Percentiles rank a stretch among this genome's conserved stretches.
These are phyloP conservation scores for Scolopax rusticola DNA, from an alignment of 2,797 vertebrate species.

Conservation along the genomic window DNA sequence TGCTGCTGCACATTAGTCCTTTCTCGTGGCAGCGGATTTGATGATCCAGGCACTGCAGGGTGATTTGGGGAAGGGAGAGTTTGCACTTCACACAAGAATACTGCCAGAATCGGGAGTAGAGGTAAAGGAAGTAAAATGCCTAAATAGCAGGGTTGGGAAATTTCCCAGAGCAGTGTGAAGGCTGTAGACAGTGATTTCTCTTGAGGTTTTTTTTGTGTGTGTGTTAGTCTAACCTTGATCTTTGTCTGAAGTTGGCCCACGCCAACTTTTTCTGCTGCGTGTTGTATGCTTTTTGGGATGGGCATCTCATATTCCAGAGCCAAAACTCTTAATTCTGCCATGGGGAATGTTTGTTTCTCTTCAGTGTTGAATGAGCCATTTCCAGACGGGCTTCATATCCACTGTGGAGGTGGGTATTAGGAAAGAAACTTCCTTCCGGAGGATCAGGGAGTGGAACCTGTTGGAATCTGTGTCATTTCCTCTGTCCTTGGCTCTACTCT, in stretches of 20 bases:
- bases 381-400: constrained; percentile 48
- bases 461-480: constrained; percentile 69
- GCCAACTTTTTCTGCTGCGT: constrained; percentile 18
- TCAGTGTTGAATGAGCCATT: constrained; percentile 28
- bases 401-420: constrained; percentile 66
- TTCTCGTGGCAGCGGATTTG: neutral
- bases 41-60: constrained; percentile 8
- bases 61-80: neutral
- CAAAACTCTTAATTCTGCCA: constrained; percentile 55
- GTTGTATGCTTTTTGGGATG: constrained; percentile 8
- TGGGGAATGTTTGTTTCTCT: constrained; percentile 60
- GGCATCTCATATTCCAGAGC: constrained; percentile 27
- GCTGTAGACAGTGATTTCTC: constrained; percentile 27
- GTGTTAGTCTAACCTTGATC: constrained; percentile 52
- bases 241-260: constrained; percentile 39
- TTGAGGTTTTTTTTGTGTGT: neutral
- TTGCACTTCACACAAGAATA: neutral
- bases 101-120: neutral
- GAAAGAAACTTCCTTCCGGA: constrained; percentile 74
- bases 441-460: constrained; percentile 72
- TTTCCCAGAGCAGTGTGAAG: constrained; percentile 36
- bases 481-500: constrained; percentile 68
- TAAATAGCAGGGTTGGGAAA: constrained; percentile 31
- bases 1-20: constrained; percentile 40
- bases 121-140: constrained; percentile 39